Evolutionary conservation across 2,888 invertebrate genomes (phyloP).

Genomic region (Arge pagana): DNA sequence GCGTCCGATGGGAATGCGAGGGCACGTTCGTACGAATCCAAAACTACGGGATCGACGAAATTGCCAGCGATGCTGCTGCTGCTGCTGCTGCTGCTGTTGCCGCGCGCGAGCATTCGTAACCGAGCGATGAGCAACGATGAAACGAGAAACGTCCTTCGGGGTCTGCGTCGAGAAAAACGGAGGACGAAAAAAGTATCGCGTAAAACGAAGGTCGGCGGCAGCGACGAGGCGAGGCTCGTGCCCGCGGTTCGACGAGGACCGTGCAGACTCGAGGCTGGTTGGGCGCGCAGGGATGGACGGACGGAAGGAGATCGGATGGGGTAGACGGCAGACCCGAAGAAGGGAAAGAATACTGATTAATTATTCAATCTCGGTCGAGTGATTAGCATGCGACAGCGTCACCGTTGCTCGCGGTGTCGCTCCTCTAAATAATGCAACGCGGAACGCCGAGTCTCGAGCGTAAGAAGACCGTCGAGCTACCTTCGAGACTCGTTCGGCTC

Average conservation of each 20-base stretch:
- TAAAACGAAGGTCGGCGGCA: conserved; percentile 44
- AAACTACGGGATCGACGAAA: no score
- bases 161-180: no score
- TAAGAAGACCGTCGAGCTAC: no score
- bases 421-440: conserved; percentile 55
- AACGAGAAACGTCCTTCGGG: no score
- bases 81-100: no score
- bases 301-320: conserved; percentile 14
- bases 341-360: conserved; percentile 66
- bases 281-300: conserved; percentile 33
- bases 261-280: conserved; percentile 57
- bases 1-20: no score
- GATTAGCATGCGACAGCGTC: conserved; percentile 61
- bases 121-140: conserved; percentile 26
- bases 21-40: no score
- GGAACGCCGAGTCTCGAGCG: no score
- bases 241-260: conserved; percentile 36
- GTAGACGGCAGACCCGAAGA: conserved; percentile 33
- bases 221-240: conserved; percentile 46
- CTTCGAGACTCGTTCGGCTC: not conserved
- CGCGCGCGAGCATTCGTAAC: no score
- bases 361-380: conserved; percentile 66
- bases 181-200: conserved; percentile 63
- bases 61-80: no score
- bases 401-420: conserved; percentile 31